phyloP scores from a whole-genome alignment of 2,113 vertebrate species.

The Periophthalmus modestus region DNA sequence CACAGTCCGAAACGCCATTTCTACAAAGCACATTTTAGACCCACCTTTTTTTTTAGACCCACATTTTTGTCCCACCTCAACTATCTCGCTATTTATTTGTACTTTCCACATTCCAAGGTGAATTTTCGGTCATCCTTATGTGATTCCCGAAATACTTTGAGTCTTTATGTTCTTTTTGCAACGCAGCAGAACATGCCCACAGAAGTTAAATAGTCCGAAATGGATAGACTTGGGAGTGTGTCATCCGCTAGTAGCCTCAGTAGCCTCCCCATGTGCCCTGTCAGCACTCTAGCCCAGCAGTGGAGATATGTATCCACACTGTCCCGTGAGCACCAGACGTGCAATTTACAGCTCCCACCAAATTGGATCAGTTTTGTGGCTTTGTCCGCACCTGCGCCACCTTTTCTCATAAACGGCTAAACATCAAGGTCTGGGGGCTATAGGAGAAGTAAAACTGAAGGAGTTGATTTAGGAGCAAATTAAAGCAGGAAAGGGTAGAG shows the following conservation, averaged over 20 bases:
- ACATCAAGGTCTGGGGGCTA: constrained; percentile 39
- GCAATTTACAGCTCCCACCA: constrained; percentile 73
- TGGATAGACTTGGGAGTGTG: constrained; percentile 23
- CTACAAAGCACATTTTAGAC: constrained; percentile 19
- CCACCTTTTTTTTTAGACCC: too few relatives aligned
- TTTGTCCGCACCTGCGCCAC: constrained; percentile 70
- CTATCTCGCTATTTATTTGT: not conserved
- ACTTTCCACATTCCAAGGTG: constrained; percentile 1
- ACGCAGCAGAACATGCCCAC: constrained; percentile 30
- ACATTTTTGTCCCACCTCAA: constrained; percentile 1
- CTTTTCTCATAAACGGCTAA: constrained; percentile 59
- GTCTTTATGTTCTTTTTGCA: constrained; percentile 35
- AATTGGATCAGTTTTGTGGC: constrained; percentile 72
- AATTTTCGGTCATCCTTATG: constrained; percentile 22
- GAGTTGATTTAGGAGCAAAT: constrained; percentile 65
- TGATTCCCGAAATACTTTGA: not conserved
- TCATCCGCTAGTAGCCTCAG: constrained; percentile 33
- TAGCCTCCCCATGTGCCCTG: constrained; percentile 42
- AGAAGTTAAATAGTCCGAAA: constrained; percentile 36
- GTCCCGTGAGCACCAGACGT: constrained; percentile 32
- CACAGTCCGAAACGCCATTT: constrained; percentile 19
- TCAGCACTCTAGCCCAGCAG: constrained; percentile 51
- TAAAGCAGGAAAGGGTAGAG: constrained; percentile 35
- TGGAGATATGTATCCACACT: constrained; percentile 49
- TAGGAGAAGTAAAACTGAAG: constrained; percentile 1